Percentiles rank a stretch among this genome's conserved stretches.
Conservation (phyloP, 2,888 invertebrate species). For the Sinotaia quadrata region DNA sequence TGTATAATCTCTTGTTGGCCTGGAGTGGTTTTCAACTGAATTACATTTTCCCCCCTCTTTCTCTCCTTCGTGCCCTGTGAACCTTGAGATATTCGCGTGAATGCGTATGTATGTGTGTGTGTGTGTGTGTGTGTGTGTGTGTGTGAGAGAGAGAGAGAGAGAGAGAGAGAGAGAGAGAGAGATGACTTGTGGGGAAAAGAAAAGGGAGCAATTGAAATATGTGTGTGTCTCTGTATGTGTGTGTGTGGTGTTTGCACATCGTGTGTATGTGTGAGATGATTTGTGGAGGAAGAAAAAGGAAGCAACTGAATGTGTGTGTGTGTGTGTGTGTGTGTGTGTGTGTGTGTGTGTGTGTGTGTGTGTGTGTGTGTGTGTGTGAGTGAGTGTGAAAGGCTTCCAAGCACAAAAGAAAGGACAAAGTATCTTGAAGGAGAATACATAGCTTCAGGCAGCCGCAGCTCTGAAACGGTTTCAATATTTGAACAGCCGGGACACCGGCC, state of each 20-base stretch:
- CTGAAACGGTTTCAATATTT: too few relatives aligned
- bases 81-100: not conserved
- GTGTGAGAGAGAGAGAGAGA: slow-evolving; percentile 14
- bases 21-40: too few relatives aligned
- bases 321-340: not conserved
- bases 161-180: not conserved
- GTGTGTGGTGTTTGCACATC: too few relatives aligned
- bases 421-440: too few relatives aligned
- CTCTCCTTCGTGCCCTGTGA: too few relatives aligned
- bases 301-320: slow-evolving; percentile 17
- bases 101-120: slow-evolving; percentile 12
- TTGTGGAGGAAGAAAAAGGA: too few relatives aligned
- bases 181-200: not conserved
- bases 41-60: too few relatives aligned
- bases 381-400: not conserved
- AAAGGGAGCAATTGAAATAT: not conserved
- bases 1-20: too few relatives aligned
- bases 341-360: slow-evolving; percentile 10
- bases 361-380: not conserved
- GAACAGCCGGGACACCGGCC: too few relatives aligned
- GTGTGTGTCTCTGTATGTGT: slow-evolving; percentile 13
- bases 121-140: slow-evolving; percentile 22
- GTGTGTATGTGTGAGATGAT: slow-evolving; percentile 16
- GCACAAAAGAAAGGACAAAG: too few relatives aligned
- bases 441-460: too few relatives aligned